phyloP scores from a whole-genome alignment of 1,140 invertebrate genomes.

The Steinernema feltiae region DNA sequence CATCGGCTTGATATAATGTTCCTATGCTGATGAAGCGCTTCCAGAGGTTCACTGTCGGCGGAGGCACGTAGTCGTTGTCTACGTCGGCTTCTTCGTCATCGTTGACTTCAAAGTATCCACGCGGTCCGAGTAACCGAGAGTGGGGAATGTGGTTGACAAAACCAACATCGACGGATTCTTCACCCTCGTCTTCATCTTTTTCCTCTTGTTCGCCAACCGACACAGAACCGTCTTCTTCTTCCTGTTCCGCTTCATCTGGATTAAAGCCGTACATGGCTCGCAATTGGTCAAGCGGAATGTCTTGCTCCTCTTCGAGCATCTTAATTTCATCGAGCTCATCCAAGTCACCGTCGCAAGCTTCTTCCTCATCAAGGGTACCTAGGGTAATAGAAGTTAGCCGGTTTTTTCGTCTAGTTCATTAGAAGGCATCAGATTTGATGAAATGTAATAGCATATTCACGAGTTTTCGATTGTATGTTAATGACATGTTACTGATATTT shows the following conservation, averaged over 20 bases:
- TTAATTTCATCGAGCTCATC: not conserved
- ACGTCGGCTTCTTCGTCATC: constrained; percentile 20
- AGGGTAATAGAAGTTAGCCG: too few relatives aligned
- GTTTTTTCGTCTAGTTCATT: too few relatives aligned
- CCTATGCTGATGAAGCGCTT: constrained; percentile 18
- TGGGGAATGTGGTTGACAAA: constrained; percentile 4
- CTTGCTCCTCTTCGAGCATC: not conserved
- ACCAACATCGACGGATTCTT: constrained; percentile 18
- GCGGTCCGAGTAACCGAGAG: not conserved
- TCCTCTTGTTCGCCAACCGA: constrained; percentile 3
- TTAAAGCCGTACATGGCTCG: not conserved
- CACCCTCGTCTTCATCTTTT: constrained; percentile 18
- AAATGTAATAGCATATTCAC: too few relatives aligned
- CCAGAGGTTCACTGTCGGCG: constrained; percentile 9
- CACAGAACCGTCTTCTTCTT: not conserved
- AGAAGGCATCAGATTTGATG: too few relatives aligned
- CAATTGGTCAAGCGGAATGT: not conserved
- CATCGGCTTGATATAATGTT: not conserved
- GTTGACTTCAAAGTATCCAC: constrained; percentile 26
- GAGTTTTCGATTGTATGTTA: too few relatives aligned
- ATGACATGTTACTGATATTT: too few relatives aligned
- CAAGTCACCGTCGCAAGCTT: not conserved
- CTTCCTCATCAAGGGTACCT: not conserved
- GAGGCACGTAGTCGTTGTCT: constrained; percentile 20
- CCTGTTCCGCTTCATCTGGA: not conserved